Evolutionary conservation across 1,140 invertebrate species (phyloP).

Genomic region (Eriocheir sinensis): DNA sequence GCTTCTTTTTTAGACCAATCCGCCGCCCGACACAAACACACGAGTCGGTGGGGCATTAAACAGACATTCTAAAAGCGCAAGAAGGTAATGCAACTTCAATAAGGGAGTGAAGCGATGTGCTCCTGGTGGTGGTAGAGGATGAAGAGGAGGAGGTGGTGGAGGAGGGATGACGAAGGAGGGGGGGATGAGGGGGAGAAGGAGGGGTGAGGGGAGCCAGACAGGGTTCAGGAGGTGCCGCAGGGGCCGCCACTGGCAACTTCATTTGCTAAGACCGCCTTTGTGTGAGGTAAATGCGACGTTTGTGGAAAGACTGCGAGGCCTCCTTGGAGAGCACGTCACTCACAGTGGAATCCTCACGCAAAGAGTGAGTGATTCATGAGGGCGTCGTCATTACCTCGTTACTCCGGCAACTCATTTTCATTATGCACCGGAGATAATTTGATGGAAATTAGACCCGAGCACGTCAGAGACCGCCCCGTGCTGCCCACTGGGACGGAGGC

Average conservation of each 20-base stretch:
- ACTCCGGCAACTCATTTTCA: neutral
- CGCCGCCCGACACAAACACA: neutral
- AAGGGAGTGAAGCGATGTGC: neutral
- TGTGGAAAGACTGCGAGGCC: neutral
- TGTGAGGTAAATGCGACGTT: neutral
- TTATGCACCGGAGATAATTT: neutral
- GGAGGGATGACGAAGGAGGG: neutral
- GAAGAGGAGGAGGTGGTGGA: neutral
- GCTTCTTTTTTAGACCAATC: too few relatives aligned
- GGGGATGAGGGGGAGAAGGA: neutral
- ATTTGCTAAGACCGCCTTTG: slow-evolving; percentile 24
- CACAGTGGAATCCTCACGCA: neutral
- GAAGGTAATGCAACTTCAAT: neutral
- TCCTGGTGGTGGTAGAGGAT: neutral
- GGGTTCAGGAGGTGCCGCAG: neutral
- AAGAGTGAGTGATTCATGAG: slow-evolving; percentile 15
- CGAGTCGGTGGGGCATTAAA: neutral
- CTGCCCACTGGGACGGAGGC: too few relatives aligned
- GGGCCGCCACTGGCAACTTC: neutral
- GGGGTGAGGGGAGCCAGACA: neutral
- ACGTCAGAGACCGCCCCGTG: too few relatives aligned
- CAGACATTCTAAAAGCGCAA: neutral
- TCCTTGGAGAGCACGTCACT: neutral
- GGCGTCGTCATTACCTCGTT: neutral
- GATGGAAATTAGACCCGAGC: neutral